phyloP scores from a whole-genome alignment of 2,888 invertebrate species.

The Laothoe populi region DNA sequence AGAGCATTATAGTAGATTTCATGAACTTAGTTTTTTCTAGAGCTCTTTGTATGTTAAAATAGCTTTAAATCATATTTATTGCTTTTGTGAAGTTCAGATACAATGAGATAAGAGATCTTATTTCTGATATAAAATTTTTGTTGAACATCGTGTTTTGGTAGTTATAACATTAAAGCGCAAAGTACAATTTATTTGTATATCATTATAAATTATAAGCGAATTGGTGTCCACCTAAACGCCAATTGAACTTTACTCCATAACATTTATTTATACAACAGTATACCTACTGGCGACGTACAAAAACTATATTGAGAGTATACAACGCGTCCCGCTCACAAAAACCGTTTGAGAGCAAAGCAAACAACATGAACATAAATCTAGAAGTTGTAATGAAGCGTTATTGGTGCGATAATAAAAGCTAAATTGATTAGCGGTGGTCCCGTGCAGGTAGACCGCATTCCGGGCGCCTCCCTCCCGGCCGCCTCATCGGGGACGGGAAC shows the following conservation, averaged over 20 bases:
- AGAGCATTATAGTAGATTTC: not conserved
- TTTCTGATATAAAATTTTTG: too few relatives aligned
- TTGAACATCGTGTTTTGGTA: too few relatives aligned
- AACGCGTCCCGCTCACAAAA: conserved; percentile 54
- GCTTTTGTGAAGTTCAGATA: too few relatives aligned
- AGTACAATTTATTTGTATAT: not conserved
- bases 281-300: conserved; percentile 36
- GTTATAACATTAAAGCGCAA: not conserved
- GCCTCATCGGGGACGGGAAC: conserved; percentile 33
- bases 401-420: conserved; percentile 81
- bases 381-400: conserved; percentile 78
- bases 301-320: conserved; percentile 56
- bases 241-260: conserved; percentile 19
- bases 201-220: not conserved
- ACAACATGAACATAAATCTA: conserved; percentile 67
- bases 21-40: too few relatives aligned
- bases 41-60: too few relatives aligned
- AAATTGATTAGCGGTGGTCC: conserved; percentile 83
- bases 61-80: too few relatives aligned
- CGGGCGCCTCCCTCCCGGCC: conserved; percentile 50
- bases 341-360: conserved; percentile 58
- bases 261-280: conserved; percentile 15
- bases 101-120: too few relatives aligned
- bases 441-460: conserved; percentile 82
- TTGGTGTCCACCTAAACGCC: conserved; percentile 2